phyloP scores from a whole-genome alignment of 2,888 invertebrate species.

The Gastrophysa polygoni region DNA sequence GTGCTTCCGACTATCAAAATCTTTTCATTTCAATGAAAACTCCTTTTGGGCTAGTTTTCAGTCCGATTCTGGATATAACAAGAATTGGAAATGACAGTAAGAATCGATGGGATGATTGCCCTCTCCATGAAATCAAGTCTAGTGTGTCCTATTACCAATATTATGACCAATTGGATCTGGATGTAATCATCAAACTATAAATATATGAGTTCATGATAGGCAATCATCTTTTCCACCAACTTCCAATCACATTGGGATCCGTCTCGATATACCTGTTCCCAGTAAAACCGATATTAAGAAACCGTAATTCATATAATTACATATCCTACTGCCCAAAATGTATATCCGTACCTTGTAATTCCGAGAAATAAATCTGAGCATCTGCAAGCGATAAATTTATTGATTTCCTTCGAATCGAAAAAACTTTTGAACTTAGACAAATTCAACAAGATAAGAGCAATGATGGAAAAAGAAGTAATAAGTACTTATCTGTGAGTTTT shows the following conservation, averaged over 20 bases:
- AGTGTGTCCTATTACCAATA: no score
- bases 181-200: not conserved
- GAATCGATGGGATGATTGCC: no score
- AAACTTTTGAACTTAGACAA: conserved; percentile 28
- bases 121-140: no score
- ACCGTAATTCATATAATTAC: conserved; percentile 37
- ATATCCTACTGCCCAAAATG: conserved; percentile 35
- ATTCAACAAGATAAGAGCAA: not conserved
- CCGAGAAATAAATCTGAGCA: conserved; percentile 32
- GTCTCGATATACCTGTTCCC: conserved; percentile 14
- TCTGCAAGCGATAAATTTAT: conserved; percentile 36
- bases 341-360: conserved; percentile 35
- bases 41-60: no score
- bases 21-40: no score
- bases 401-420: conserved; percentile 33
- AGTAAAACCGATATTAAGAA: conserved; percentile 25
- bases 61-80: no score
- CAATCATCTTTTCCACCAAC: not conserved
- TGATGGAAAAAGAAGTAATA: no score
- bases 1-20: no score
- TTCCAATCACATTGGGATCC: not conserved
- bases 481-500: no score
- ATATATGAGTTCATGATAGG: not conserved
- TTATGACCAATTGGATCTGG: not conserved
- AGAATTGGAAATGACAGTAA: no score